Base-by-base conservation (phyloP, 2,113 vertebrate genomes). In the Tragelaphus scriptus region DNA sequence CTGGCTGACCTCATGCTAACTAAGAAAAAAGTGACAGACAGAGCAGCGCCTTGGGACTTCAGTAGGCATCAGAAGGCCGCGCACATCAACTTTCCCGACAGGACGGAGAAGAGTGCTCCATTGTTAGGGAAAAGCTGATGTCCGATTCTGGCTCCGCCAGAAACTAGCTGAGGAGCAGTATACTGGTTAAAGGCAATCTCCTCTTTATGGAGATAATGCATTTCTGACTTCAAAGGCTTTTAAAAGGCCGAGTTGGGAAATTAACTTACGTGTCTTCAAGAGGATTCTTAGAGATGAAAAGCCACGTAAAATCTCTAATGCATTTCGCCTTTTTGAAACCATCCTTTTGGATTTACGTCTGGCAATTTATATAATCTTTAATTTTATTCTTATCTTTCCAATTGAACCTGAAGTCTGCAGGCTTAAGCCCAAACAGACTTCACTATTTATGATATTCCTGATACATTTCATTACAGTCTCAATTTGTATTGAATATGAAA, bases 1-100 rank as follows among this genome's bases (percentile, higher is more conserved):
- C 91, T 90, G 16, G 30, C 81, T 97, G 95, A 98, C 96, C 91
- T 97, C 96, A 85, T 88, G 71, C 91, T 97, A 97, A 96, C 93
- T 55, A 94, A 96, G 93, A 87, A 96, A 97, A 95, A 92, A 94
- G 16, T 44, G 84, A 79, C 90, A 40, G 7, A 5, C 30, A 10
- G 79, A 97, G 91, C n/a, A 68, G 51, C 21, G 58, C 85, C 91
- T 87, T 58, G 96, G 96, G 98, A 97, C 47, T 56, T 90, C 92
- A 32, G 30, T 4, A 6, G 40, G n/a, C 92, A 6, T 96, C 86
- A 23, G 80, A 89, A 96, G 51, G 51, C 47, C 61, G 51, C 84
- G 93, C 84, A 36, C 88, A 87, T 96, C 94, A 84, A 56, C 68
- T 47, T 91, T 71, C 82, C 32, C 21, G 94, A 87, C 21, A 55